Conservation (phyloP, 2,113 vertebrate genomes). For the Oplegnathus fasciatus region DNA sequence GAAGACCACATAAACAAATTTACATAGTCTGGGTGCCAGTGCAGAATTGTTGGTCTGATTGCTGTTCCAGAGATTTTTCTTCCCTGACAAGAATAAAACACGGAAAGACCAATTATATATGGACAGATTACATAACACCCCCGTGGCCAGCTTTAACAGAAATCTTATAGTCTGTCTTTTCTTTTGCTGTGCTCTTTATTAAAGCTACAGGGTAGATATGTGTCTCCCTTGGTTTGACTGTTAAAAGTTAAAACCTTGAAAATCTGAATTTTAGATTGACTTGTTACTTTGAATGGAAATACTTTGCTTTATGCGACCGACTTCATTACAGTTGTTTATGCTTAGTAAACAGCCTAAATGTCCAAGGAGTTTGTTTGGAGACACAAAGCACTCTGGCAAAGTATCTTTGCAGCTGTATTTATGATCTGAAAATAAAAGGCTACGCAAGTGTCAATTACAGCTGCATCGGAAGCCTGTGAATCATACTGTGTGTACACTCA, state of each 20-base stretch:
- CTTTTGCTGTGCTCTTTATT: not conserved
- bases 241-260: not conserved
- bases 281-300: not conserved
- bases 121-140: slow-evolving; percentile 26
- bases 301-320: not conserved
- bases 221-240: not conserved
- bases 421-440: slow-evolving; percentile 34
- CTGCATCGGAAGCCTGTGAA: slow-evolving; percentile 15
- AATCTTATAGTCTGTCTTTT: not conserved
- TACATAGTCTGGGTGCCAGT: not conserved
- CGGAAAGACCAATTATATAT: not conserved
- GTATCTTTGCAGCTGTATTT: slow-evolving; percentile 22
- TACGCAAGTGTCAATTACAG: slow-evolving; percentile 36
- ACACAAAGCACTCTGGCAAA: not conserved
- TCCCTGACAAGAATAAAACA: not conserved
- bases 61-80: not conserved
- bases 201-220: not conserved
- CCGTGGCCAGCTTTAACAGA: not conserved
- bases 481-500: slow-evolving; percentile 21
- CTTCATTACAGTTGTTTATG: not conserved
- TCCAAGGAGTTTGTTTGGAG: slow-evolving; percentile 20
- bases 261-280: not conserved
- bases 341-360: slow-evolving; percentile 21
- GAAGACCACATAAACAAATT: not conserved
- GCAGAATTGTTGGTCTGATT: not conserved